Percentiles rank a stretch among this genome's conserved stretches.
phyloP scores from a whole-genome alignment of 2,113 vertebrate genomes.

The Cebus imitator region DNA sequence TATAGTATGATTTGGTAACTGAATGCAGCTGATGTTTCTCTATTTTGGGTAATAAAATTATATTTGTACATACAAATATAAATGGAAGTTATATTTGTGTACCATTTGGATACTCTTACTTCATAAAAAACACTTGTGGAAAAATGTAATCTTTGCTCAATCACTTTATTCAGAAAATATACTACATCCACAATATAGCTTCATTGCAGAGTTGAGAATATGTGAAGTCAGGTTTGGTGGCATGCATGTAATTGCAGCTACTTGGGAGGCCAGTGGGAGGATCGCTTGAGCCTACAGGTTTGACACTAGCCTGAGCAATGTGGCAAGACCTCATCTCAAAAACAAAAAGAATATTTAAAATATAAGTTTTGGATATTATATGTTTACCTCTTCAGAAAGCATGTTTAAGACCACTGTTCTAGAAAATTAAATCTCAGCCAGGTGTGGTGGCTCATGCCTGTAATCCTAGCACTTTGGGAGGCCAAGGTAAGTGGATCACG shows the following conservation, averaged over 20 bases:
- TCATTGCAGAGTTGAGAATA: background rate
- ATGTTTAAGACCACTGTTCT: background rate
- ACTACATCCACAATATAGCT: background rate
- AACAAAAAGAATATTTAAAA: background rate
- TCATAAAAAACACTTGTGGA: background rate
- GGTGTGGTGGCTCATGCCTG: too few species aligned
- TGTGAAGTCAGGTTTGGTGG: background rate
- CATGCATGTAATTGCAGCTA: background rate
- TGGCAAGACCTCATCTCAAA: background rate
- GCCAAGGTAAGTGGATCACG: too few species aligned
- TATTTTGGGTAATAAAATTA: background rate
- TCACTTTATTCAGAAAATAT: background rate
- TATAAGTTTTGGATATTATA: background rate
- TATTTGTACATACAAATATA: background rate
- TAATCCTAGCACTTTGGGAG: too few species aligned
- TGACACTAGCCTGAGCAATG: background rate
- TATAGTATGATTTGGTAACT: background rate
- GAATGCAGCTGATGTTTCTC: background rate
- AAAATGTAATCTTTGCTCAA: slow-evolving; percentile 18
- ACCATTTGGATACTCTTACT: background rate
- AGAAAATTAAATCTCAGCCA: background rate
- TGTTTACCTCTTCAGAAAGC: background rate
- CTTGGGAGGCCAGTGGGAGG: background rate
- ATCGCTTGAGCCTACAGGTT: background rate
- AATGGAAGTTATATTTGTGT: background rate